These are phyloP conservation scores for Lysandra bellargus DNA, from an alignment of 2,888 invertebrate genomes.

Conservation along the genomic window DNA sequence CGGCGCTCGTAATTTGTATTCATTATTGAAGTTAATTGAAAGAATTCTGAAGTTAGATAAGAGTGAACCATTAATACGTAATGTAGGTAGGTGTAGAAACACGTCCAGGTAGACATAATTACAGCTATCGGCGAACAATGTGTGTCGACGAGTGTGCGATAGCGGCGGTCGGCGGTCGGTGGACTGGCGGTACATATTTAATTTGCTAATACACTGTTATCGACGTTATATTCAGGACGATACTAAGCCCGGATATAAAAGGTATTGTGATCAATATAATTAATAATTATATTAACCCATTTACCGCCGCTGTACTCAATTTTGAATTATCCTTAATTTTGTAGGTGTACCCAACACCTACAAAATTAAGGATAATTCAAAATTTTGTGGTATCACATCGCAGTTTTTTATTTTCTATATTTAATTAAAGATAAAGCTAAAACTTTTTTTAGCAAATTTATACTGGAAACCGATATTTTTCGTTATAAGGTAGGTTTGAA, in stretches of 20 bases:
- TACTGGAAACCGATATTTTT: no score
- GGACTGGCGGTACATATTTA: neutral
- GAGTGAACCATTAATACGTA: neutral
- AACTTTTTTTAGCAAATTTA: no score
- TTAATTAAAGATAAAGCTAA: no score
- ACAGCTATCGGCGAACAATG: neutral
- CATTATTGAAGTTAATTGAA: neutral
- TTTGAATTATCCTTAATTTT: no score
- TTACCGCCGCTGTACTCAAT: no score
- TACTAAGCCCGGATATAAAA: neutral
- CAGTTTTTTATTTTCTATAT: no score
- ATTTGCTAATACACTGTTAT: neutral
- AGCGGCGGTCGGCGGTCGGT: neutral
- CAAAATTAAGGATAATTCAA: no score
- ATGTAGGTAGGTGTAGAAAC: neutral
- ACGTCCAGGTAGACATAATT: neutral
- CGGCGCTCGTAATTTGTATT: neutral
- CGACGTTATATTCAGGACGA: neutral
- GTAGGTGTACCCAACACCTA: no score
- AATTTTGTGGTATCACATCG: no score
- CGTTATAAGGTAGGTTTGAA: no score
- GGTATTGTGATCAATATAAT: neutral
- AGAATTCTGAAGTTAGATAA: neutral
- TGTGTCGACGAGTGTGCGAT: neutral
- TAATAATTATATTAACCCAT: no score